Conservation (phyloP, 2,797 vertebrate genomes). For the Lacerta agilis region DNA sequence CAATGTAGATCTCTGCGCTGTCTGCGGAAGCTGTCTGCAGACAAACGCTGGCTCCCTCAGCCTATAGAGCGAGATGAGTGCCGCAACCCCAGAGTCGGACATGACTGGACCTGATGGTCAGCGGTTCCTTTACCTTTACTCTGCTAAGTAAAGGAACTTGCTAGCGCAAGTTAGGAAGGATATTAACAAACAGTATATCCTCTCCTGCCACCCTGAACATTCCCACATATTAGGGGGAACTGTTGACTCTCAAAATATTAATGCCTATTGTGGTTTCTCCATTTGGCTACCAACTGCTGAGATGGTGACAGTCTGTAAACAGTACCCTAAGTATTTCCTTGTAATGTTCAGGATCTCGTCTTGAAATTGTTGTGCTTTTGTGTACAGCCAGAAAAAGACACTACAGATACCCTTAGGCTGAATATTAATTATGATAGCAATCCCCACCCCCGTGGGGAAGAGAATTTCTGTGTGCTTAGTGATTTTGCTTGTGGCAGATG, state of each 20-base stretch:
- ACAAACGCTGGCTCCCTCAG: no score
- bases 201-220: no score
- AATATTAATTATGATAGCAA: constrained; percentile 30
- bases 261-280: not conserved
- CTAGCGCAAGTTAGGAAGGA: no score
- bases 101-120: no score
- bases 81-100: no score
- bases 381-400: not conserved
- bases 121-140: no score
- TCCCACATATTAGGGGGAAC: not conserved
- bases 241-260: constrained; percentile 6
- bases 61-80: no score
- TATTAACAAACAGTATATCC: no score
- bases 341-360: not conserved
- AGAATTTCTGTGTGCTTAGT: constrained; percentile 5
- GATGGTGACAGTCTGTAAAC: not conserved
- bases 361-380: constrained; percentile 6
- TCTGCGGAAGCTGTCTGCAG: no score
- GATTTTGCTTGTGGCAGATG: constrained; percentile 38
- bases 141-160: no score
- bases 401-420: not conserved
- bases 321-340: constrained; percentile 5
- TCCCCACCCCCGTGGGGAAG: not conserved
- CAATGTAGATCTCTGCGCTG: no score
- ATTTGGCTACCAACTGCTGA: not conserved